Base-by-base conservation (phyloP, 2,797 vertebrate species). In the Cryptoblepharus egeriae region DNA sequence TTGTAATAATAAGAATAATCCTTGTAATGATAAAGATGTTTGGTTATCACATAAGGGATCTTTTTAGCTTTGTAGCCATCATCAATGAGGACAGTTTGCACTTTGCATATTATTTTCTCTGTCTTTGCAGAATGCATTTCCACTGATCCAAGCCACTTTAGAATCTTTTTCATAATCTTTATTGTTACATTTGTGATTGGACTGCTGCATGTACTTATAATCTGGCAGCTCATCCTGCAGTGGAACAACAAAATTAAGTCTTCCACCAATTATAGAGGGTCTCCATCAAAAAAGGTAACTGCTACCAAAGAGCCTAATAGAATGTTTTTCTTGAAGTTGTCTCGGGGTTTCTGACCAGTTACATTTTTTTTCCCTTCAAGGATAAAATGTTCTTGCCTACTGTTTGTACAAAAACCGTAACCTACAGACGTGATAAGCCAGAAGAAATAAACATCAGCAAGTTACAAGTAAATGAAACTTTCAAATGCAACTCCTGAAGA, bases 121-220 rank as follows among this genome's bases (percentile, higher is more conserved):
- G 94, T 91, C 45, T 0, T 95, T 95, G 83, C 94, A 96, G 98
- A 97, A 95, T 98, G 96, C 94, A 94, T 94, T 88, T 95, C 95
- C 92, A 96, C 94, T 85, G 96, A 94, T 85, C 92, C 95, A 74
- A 96, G 95, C 79, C 95, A 97, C 89, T 94, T 99, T n/a, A 97
- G 97, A 91, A 97, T 97, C 60, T 99, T 99, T 96, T 96, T 98
- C 91, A 96, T 98, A 72, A 97, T 98, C 87, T 98, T 97, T 86
- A 97, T 97, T 75, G 94, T 99, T 85, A 99, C 98, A 0, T 95
- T 99, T 93, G 94, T 98, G 77, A 97, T 98, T 1, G 98, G 98
- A 3, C 93, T 99, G 89, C 96, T 97, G 87, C 94, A 97, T 94
- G 96, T 99, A 86, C 96, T 98, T 28, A 95, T 97, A 91, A 96